phyloP scores from a whole-genome alignment of 2,113 vertebrate genomes.

The Nerophis ophidion region DNA sequence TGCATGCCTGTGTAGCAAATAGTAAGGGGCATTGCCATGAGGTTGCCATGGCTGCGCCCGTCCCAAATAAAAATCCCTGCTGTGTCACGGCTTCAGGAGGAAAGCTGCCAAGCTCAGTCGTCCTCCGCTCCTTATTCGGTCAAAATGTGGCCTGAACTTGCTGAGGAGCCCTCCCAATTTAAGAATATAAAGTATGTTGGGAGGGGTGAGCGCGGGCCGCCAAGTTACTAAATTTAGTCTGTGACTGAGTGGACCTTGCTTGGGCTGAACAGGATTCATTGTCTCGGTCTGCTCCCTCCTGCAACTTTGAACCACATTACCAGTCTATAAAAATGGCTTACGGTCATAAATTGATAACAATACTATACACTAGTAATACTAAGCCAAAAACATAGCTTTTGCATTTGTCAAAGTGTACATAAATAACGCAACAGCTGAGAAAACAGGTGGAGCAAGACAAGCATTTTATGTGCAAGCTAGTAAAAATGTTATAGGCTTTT shows the following conservation, averaged over 20 bases:
- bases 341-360: neutral
- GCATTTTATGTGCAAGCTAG: constrained; percentile 6
- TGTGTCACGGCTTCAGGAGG: constrained; percentile 35
- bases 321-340: neutral
- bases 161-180: constrained; percentile 58
- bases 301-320: constrained; percentile 8
- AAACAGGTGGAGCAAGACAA: neutral
- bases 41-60: constrained; percentile 37
- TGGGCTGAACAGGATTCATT: constrained; percentile 35
- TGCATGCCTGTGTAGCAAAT: constrained; percentile 27
- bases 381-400: neutral
- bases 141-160: constrained; percentile 58
- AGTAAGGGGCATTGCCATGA: constrained; percentile 34
- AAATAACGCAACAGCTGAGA: neutral
- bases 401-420: neutral
- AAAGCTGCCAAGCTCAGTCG: constrained; percentile 27
- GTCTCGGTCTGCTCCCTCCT: constrained; percentile 20
- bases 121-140: constrained; percentile 67
- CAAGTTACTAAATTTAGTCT: constrained; percentile 59
- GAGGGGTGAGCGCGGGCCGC: constrained; percentile 20
- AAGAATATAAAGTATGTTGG: constrained; percentile 54
- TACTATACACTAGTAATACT: neutral
- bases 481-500: constrained; percentile 22
- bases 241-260: constrained; percentile 32
- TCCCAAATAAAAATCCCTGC: constrained; percentile 54